These are phyloP conservation scores for Tautogolabrus adspersus DNA, from an alignment of 2,113 vertebrate genomes.

Conservation along the genomic window DNA sequence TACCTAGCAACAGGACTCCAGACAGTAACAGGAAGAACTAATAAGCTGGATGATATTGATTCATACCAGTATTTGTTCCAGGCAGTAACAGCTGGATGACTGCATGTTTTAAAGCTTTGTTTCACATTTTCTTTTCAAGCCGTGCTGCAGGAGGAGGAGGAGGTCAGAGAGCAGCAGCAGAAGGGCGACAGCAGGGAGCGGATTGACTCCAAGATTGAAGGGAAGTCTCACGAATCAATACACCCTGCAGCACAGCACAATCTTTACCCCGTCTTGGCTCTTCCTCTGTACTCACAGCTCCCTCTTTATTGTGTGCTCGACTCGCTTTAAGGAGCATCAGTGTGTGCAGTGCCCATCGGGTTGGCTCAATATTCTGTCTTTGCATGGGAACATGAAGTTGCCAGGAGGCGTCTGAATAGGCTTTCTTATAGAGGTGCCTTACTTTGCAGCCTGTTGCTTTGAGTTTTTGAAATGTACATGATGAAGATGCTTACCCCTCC, in stretches of 20 bases:
- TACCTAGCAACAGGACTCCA: conserved; percentile 47
- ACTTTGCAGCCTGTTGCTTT: conserved; percentile 39
- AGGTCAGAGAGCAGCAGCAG: conserved; percentile 43
- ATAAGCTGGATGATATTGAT: conserved; percentile 45
- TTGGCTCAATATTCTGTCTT: conserved; percentile 3
- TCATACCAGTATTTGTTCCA: conserved; percentile 24
- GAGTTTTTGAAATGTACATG: not conserved
- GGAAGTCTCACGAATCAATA: conserved; percentile 47
- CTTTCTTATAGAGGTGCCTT: conserved; percentile 13
- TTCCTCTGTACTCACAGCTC: conserved; percentile 7
- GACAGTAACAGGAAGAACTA: not conserved
- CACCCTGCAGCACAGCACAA: conserved; percentile 10
- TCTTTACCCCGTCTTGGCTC: conserved; percentile 3
- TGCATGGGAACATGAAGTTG: not conserved
- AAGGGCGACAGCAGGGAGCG: conserved; percentile 18
- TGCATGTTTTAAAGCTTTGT: conserved; percentile 1
- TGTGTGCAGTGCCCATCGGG: not conserved
- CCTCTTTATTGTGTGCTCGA: not conserved
- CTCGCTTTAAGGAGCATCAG: conserved; percentile 3
- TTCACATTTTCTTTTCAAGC: conserved; percentile 7
- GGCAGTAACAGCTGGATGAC: conserved; percentile 49
- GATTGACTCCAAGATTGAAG: conserved; percentile 35
- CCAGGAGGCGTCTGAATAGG: not conserved
- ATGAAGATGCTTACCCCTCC: not conserved
- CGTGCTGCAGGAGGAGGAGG: conserved; percentile 17